Conservation (phyloP, 2,113 vertebrate species). For the Melanerpes aurifrons region DNA sequence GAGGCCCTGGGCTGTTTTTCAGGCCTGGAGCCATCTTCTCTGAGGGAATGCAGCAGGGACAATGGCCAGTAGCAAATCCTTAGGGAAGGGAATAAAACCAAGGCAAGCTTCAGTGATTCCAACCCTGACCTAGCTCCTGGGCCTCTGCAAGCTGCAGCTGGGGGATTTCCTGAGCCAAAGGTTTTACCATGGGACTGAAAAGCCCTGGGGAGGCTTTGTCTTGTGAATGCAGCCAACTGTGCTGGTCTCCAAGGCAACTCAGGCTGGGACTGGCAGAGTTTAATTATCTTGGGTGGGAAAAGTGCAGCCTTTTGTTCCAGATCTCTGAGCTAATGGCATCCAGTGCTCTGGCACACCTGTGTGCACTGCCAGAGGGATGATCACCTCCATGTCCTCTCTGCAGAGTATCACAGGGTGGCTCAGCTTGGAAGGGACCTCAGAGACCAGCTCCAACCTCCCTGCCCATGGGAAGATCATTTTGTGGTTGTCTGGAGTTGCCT, state of each 20-base stretch:
- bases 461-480: neutral
- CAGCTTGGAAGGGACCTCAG: too few species aligned
- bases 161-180: slow-evolving; percentile 21
- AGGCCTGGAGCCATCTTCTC: slow-evolving; percentile 23
- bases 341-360: neutral
- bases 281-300: neutral
- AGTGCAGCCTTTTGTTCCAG: slow-evolving; percentile 32
- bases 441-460: too few species aligned
- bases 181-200: slow-evolving; percentile 10
- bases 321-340: neutral
- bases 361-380: neutral
- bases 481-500: neutral
- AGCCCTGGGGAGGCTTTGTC: neutral
- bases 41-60: slow-evolving; percentile 19
- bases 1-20: slow-evolving; percentile 8
- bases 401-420: too few species aligned
- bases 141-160: accelerated
- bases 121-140: neutral
- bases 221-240: neutral
- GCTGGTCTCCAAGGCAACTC: neutral
- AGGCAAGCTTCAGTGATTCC: slow-evolving; percentile 56
- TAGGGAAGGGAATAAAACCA: slow-evolving; percentile 25
- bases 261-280: neutral
- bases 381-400: neutral
- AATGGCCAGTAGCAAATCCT: slow-evolving; percentile 52